These are phyloP conservation scores for Myotis davidii DNA, from an alignment of 2,113 vertebrate species.

Conservation along the genomic window DNA sequence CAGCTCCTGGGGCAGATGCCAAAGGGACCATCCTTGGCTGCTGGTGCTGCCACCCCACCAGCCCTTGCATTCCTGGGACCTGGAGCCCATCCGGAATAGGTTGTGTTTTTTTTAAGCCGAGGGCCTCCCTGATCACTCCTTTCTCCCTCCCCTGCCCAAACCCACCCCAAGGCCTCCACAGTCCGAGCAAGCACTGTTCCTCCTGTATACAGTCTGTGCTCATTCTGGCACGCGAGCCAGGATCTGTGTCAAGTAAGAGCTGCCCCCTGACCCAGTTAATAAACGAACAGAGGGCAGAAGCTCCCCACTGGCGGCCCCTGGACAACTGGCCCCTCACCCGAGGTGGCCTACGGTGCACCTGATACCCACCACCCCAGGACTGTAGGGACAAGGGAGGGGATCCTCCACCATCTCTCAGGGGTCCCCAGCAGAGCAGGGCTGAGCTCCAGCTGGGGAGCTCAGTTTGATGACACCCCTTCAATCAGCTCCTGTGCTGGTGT, in stretches of 20 bases:
- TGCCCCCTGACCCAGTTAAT: neutral
- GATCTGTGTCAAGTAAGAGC: neutral
- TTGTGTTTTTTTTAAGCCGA: no score
- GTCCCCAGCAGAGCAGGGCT: neutral
- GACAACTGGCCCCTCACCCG: neutral
- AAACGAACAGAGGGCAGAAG: neutral
- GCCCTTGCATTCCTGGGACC: neutral
- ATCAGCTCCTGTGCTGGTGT: neutral
- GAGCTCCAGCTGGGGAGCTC: neutral
- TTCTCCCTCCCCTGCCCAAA: neutral
- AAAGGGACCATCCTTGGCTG: accelerated
- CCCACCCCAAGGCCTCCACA: neutral
- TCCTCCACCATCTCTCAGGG: neutral
- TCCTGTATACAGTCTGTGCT: neutral
- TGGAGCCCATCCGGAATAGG: neutral
- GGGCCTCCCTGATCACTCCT: neutral
- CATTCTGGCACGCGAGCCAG: no score
- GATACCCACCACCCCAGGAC: neutral
- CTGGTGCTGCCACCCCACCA: neutral
- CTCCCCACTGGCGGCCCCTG: neutral
- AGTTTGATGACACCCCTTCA: accelerated
- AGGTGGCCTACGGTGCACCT: accelerated
- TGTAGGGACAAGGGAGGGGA: no score
- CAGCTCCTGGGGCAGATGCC: neutral
- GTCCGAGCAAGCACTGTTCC: neutral